Base-by-base conservation (phyloP, 1,140 invertebrate genomes). In the Charaxes varanes region DNA sequence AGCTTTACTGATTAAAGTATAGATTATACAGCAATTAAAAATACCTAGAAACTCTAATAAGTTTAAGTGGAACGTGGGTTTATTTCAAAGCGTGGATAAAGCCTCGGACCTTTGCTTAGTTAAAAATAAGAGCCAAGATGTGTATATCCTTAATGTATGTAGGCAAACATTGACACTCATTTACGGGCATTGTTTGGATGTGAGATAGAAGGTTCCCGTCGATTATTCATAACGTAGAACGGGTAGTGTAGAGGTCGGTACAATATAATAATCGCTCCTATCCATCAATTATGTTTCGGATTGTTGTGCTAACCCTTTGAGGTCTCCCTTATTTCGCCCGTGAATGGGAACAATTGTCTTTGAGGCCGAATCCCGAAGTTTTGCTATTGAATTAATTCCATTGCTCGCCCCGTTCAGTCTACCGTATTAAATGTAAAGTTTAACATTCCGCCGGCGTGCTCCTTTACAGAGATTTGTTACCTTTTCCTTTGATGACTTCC, bases 321-420 rank as follows among this genome's bases (percentile, higher is more conserved):
- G 61, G 60, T 47, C 69, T 61, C 56, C 67, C 62, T 66, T 64
- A 64, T 74, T 78, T 72, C 43, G 55, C 33, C 41, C 61, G 53
- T 59, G 63, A 73, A 72, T 66, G 37, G 59, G 56, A 70, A 72
- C 67, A 73, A 79, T 74, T 53, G 67, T 65, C 57, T 69, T 72
- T 64, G 62, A 54, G 55, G 53, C 42, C 58, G 64, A 68, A 73
- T 69, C 60, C n/a, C 57, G 67, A 69, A 77, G 60, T 73, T 73
- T 56, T 59, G 54, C 47, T 59, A 77, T 77, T 67, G 76, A 80
- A 80, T 80, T 80, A 80, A 77, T 80, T 77, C 62, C 70, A 80
- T 74, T 53, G 65, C 72, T 67, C n/a, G n/a, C n/a, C n/a, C 41
- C 59, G 65, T 80, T 74, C 68, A 58, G 50, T 55, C 48, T 58